Evolutionary conservation across 2,888 invertebrate species (phyloP), one percentile per base, ranked within the genome.

Genomic region (Drosophila cracens): DNA sequence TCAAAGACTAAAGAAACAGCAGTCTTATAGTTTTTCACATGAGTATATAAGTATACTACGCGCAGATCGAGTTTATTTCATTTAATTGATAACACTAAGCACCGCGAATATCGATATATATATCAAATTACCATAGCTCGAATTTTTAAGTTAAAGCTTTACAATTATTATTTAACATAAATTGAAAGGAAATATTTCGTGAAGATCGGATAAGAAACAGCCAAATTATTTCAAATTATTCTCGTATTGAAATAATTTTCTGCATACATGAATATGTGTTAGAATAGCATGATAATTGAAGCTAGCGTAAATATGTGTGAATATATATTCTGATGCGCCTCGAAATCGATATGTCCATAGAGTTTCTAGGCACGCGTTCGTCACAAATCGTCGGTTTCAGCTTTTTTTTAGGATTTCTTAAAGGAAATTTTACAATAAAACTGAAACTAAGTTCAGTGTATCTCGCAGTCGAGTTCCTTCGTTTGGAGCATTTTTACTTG

Each of bases 401-500:
- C 2, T 46, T 4, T 25, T 25, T 25, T 25, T 25, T 25, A 25
- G 7, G 0, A 4, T 7, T 46, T 46, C 21, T 7, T 1, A 21
- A 21, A 13, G 4, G 7, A 46, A 25, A 46, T 25, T 25, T 16
- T 16, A 46, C 4, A 46, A 25, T 46, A 25, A 10, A 16, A 16
- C 13, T 46, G 25, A 46, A 46, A 16, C 4, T 16, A 16, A 46
- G 25, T 25, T 16, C 8, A 46, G 46, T 25, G 46, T 46, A 46
- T 46, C 25, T 2, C 8, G 16, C 4, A 46, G 25, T 46, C 46
- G 21, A 16, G 25, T 16, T 25, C 4, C 1, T 46, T 16, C 16
- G 25, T 16, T 5, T 25, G 25, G 2, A n/a, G 25, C 34, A 25
- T 29, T 64, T 38, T 36, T 52, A 49, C 27, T 21, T 73, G 25